Evolutionary conservation across 2,113 vertebrate species (phyloP), one percentile per base, ranked within the genome.

Genomic region (Cephalopholis sonnerati): DNA sequence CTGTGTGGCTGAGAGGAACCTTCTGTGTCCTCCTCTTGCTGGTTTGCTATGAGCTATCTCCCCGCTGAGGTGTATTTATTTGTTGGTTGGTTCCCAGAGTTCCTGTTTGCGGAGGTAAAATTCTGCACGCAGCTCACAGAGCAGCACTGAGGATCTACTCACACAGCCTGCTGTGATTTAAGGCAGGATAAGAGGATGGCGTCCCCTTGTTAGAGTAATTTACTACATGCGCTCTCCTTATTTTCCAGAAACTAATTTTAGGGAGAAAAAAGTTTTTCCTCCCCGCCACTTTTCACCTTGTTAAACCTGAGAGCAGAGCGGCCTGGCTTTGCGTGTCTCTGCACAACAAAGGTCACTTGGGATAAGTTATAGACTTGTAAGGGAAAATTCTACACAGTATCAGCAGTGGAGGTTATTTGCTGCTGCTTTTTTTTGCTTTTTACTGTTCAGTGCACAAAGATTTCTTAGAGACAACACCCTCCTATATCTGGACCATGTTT

Each of bases 201-300:
- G 54, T 84, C 75, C 64, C 72, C 85, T 92, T 89, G 87, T 91
- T 89, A 90, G 55, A 24, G 41, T 73, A 83, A 88, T 92, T 90
- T 92, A 92, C 85, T 84, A 62, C 79, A 67, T 54, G 69, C 62
- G 13, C 44, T 54, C 68, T 65, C 64, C 68, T 63, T 71, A 76
- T 85, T 87, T 93, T 84, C 81, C 51, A 81, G 73, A 83, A 67
- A 78, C 72, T 70, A 74, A 85, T 76, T 89, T 81, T 65, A 76
- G 39, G 69, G 57, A 72, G 58, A 79, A 50, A 73, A 78, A 46
- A 3, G 1, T 27, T 76, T 87, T 84, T 67, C 32, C 76, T 84
- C 73, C 55, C 29, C 27, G 3, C 77, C 53, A 84, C 82, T 82
- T 88, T 88, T 83, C 83, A 89, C 82, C 80, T 87, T 86, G 68